phyloP scores from a whole-genome alignment of 1,140 invertebrate genomes.

The Anadara kagoshimensis region DNA sequence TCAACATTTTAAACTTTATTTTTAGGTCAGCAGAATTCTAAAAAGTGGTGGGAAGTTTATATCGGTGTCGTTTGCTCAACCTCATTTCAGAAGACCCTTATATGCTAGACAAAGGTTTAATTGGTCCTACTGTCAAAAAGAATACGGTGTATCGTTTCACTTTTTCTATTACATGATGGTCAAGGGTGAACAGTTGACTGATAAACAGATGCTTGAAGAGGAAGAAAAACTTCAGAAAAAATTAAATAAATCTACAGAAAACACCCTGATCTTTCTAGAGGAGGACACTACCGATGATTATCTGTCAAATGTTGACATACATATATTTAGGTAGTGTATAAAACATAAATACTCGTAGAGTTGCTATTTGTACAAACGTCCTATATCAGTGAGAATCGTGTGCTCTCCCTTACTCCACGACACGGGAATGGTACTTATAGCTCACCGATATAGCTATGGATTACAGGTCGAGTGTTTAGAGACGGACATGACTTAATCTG shows the following conservation, averaged over 20 bases:
- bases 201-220: conserved; percentile 27
- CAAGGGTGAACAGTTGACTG: conserved; percentile 50
- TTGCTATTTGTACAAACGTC: no score
- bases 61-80: conserved; percentile 76
- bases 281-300: neutral
- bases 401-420: no score
- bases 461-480: no score
- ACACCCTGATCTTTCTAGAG: neutral
- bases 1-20: neutral
- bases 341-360: no score
- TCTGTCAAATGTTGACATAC: neutral
- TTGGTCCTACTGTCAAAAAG: conserved; percentile 63
- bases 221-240: conserved; percentile 16
- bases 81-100: conserved; percentile 75
- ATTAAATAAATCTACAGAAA: neutral
- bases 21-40: conserved; percentile 69
- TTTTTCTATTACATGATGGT: conserved; percentile 74
- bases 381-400: no score
- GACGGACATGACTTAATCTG: no score
- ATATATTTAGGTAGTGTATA: neutral
- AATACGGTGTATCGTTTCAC: conserved; percentile 75
- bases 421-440: no score
- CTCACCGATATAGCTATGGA: no score
- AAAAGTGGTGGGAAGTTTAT: conserved; percentile 74
- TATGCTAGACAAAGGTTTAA: conserved; percentile 67